Base-by-base conservation (phyloP, 2,888 invertebrate species). In the Sarcophaga carnaria region DNA sequence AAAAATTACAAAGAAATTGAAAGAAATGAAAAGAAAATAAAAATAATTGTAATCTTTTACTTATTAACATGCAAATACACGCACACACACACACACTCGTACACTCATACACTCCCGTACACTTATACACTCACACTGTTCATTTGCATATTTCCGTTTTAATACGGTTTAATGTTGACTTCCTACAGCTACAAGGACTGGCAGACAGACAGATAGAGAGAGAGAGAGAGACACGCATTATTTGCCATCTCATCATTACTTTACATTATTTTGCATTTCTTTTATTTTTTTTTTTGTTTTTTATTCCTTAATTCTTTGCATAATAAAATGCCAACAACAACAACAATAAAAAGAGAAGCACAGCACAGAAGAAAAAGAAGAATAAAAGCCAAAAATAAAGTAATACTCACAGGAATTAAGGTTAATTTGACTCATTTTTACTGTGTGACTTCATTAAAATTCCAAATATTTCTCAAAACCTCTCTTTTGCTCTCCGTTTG, bases 371-470 rank as follows among this genome's bases (percentile, higher is more conserved):
- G 8, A 37, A 37, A 8, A 17, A 54, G 8, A 37, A 37, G 37
- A 17, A 54, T 4, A 54, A 54, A 14, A 14, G 4, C 17, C 54
- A 54, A 17, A 54, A 4, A 54, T 54, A 54, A 54, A 54, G 54
- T 54, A 54, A 54, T 14, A 54, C 54, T 14, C 6, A 37, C 49
- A 12, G 47, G 64, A 62, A 70, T 69, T 70, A 79, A 75, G 75
- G 64, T 83, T 79, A 63, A 75, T 79, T 80, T 71, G 59, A 54
- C 70, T 83, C 64, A 54, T 67, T 22, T 72, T 62, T 22, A 54
- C 17, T 59, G 37, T 60, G n/a, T 71, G 75, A 66, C 70, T 84
- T 66, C 37, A 84, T 84, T 80, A 75, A 80, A 64, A 70, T 75
- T 75, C 45, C 17, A 54, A 54, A 54, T 54, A 54, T 54, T 17